phyloP scores from a whole-genome alignment of 1,140 invertebrate genomes.

The Polypedilum vanderplanki region DNA sequence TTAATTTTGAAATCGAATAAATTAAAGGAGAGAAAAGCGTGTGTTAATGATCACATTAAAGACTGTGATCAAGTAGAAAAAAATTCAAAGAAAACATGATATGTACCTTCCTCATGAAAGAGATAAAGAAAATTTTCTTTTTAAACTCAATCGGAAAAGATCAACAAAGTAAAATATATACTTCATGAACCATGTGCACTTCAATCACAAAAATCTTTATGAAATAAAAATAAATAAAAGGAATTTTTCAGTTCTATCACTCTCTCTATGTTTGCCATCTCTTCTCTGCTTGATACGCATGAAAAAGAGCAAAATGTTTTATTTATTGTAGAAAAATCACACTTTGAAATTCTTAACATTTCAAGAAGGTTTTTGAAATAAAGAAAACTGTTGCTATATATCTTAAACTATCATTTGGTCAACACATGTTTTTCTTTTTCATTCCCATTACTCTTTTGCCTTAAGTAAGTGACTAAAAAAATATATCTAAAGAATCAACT shows the following conservation, averaged over 20 bases:
- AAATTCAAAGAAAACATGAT: background rate
- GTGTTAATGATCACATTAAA: too few species aligned
- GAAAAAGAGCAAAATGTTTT: background rate
- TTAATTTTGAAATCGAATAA: conserved; percentile 1
- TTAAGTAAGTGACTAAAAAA: too few species aligned
- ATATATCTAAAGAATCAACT: too few species aligned
- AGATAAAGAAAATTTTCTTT: background rate
- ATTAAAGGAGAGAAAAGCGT: background rate
- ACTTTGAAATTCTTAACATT: conserved; percentile 25
- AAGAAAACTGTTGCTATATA: background rate
- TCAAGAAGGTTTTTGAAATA: background rate
- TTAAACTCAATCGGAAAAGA: background rate
- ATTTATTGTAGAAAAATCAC: conserved; percentile 26
- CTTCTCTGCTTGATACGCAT: background rate
- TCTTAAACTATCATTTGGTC: conserved; percentile 27
- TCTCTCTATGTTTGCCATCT: background rate
- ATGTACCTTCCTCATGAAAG: background rate
- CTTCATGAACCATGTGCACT: conserved; percentile 8
- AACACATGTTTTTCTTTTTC: conserved; percentile 23
- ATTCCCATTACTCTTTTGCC: background rate
- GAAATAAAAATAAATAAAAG: conserved; percentile 1
- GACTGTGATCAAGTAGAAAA: background rate
- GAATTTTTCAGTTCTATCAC: background rate
- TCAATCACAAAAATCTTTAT: background rate
- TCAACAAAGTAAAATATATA: background rate